Percentiles rank a stretch among this genome's conserved stretches.
These are phyloP conservation scores for Chelonus insularis DNA, from an alignment of 1,140 invertebrate species.

Conservation along the genomic window DNA sequence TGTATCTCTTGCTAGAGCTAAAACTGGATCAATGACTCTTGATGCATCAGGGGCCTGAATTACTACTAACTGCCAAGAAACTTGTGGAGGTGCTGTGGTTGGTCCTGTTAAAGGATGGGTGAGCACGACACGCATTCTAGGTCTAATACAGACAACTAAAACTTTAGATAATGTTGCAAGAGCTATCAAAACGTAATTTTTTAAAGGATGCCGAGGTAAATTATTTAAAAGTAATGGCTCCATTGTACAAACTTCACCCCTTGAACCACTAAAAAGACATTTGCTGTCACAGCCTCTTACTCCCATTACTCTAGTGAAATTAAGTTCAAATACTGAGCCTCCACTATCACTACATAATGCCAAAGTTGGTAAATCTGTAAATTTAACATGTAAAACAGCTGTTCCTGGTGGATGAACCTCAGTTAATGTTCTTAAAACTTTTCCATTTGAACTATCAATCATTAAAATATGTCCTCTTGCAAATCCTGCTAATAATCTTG, in stretches of 20 bases:
- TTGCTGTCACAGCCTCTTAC: slow-evolving; percentile 85
- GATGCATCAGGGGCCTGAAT: slow-evolving; percentile 77
- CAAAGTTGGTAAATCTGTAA: slow-evolving; percentile 74
- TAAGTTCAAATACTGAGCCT: slow-evolving; percentile 95
- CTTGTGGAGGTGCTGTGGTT: slow-evolving; percentile 75
- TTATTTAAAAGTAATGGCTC: slow-evolving; percentile 78
- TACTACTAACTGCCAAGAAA: slow-evolving; percentile 91
- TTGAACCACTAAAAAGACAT: slow-evolving; percentile 90
- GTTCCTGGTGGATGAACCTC: slow-evolving; percentile 87
- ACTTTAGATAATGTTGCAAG: slow-evolving; percentile 93
- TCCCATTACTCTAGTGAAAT: slow-evolving; percentile 86
- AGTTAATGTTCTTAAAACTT: slow-evolving; percentile 77
- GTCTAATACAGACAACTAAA: slow-evolving; percentile 82
- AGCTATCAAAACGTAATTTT: slow-evolving; percentile 80
- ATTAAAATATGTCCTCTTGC: slow-evolving; percentile 85
- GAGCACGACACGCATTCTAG: slow-evolving; percentile 72
- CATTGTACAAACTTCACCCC: slow-evolving; percentile 91
- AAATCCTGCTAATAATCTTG: slow-evolving; percentile 80
- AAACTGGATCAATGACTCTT: slow-evolving; percentile 78
- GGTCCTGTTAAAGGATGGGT: slow-evolving; percentile 67
- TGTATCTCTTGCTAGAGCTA: slow-evolving; percentile 82
- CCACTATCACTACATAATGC: slow-evolving; percentile 92
- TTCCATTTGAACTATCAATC: slow-evolving; percentile 76
- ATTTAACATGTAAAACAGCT: slow-evolving; percentile 84
- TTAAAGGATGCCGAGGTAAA: slow-evolving; percentile 71